Evolutionary conservation across 2,113 vertebrate species (phyloP).

Genomic region (Hoplias malabaricus): DNA sequence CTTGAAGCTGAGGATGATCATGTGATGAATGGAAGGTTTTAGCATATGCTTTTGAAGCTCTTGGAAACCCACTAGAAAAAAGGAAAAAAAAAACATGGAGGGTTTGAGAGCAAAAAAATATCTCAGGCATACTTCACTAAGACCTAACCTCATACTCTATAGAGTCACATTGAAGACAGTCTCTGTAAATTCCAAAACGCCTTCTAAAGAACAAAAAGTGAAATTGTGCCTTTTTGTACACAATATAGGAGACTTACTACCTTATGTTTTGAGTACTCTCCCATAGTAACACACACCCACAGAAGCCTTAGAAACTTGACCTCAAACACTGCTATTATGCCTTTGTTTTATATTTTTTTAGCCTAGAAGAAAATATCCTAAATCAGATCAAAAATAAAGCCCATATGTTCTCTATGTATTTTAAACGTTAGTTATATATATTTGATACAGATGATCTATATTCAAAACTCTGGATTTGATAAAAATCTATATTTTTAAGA

Average conservation of each 20-base stretch:
- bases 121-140: slow-evolving; percentile 65
- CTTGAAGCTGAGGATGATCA: slow-evolving; percentile 48
- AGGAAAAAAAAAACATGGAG: not conserved
- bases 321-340: slow-evolving; percentile 44
- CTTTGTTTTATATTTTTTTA: slow-evolving; percentile 46
- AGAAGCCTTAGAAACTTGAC: slow-evolving; percentile 41
- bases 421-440: slow-evolving; percentile 38
- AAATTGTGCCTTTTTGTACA: slow-evolving; percentile 67
- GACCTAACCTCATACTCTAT: slow-evolving; percentile 25
- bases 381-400: slow-evolving; percentile 36
- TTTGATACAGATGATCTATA: slow-evolving; percentile 50
- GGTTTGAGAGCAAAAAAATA: not conserved
- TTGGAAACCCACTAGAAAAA: slow-evolving; percentile 22
- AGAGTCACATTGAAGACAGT: slow-evolving; percentile 11
- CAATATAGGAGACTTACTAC: not conserved
- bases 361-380: slow-evolving; percentile 28
- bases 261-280: slow-evolving; percentile 23
- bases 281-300: not conserved
- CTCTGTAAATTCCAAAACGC: slow-evolving; percentile 4
- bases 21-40: slow-evolving; percentile 50
- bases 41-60: not conserved
- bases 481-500: slow-evolving; percentile 50
- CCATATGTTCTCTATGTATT: slow-evolving; percentile 43
- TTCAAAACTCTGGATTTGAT: slow-evolving; percentile 44
- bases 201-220: slow-evolving; percentile 35